Base-by-base conservation (phyloP, 2,113 vertebrate species). In the Helogale parvula region DNA sequence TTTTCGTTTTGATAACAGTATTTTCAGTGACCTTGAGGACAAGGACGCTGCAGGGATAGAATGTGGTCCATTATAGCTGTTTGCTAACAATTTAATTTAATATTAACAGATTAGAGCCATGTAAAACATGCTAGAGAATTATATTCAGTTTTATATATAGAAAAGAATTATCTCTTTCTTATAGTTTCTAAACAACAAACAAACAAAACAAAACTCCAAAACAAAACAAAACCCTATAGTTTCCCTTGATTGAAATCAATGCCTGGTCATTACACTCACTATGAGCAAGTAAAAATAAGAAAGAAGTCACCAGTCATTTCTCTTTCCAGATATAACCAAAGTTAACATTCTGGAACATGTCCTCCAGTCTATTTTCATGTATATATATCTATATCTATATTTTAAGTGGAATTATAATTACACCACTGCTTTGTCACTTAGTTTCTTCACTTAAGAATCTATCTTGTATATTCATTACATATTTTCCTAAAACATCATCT, bases 401-500 rank as follows among this genome's bases (percentile, higher is more conserved):
- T 93, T 87, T 63, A 90, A 94, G n/a, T 68, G 8, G 65, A 82
- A 84, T 82, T 92, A 19, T 47, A 95, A 80, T 76, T 84, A 9
- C 41, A 66, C 21, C 11, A 29, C 6, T 76, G 11, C 83, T 69
- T 68, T 87, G 19, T 88, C 71, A 68, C 14, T 27, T 89, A 25
- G 5, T 80, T n/a, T 72, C 57, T 83, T 89, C 23, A 74, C 29
- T 89, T 96, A 54, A 69, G 1, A 9, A 66, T 79, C 10, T 29
- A 25, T 60, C 41, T 65, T 94, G 14, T 85, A 13, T 54, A 57
- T 47, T 88, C 33, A 33, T 74, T 68, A 27, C 16, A 16, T 88
- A 66, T 82, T 96, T 97, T 92, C 41, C 19, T 69, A 66, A 65
- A 80, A 79, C 12, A 76, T 74, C 47, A 79, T 88, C n/a, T 96